phyloP scores from a whole-genome alignment of 2,113 vertebrate genomes.

The Hydrolagus affinis region DNA sequence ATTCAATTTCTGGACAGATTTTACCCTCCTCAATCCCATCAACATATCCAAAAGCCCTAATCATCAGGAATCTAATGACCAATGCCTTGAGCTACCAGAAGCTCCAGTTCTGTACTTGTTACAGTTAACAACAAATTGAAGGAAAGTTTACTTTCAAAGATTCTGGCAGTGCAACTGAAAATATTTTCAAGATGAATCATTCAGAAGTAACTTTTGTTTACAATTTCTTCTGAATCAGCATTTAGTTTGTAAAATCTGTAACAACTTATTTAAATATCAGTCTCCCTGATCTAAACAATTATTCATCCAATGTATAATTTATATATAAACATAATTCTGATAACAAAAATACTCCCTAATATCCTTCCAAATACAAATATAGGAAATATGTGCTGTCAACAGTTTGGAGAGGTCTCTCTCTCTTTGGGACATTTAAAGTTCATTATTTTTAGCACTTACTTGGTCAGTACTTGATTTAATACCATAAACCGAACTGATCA shows the following conservation, averaged over 20 bases:
- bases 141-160: constrained; percentile 16
- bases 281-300: constrained; percentile 15
- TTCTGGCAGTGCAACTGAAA: constrained; percentile 2
- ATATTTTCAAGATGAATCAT: constrained; percentile 1
- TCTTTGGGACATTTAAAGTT: background rate
- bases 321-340: background rate
- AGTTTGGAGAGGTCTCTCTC: background rate
- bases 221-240: constrained; percentile 9
- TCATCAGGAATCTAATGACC: background rate
- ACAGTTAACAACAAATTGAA: background rate
- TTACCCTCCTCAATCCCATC: background rate
- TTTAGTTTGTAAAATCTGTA: background rate
- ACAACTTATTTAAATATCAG: background rate
- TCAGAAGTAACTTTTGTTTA: background rate
- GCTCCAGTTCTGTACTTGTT: background rate
- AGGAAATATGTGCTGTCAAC: background rate
- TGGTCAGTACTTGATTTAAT: background rate
- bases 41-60: background rate
- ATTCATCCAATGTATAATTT: background rate
- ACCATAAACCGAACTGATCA: background rate
- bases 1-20: background rate
- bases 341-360: background rate
- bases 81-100: background rate
- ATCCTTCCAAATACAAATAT: background rate
- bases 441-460: background rate